These are phyloP conservation scores for Erpobdella octoculata DNA, from an alignment of 2,888 invertebrate species.

Conservation along the genomic window DNA sequence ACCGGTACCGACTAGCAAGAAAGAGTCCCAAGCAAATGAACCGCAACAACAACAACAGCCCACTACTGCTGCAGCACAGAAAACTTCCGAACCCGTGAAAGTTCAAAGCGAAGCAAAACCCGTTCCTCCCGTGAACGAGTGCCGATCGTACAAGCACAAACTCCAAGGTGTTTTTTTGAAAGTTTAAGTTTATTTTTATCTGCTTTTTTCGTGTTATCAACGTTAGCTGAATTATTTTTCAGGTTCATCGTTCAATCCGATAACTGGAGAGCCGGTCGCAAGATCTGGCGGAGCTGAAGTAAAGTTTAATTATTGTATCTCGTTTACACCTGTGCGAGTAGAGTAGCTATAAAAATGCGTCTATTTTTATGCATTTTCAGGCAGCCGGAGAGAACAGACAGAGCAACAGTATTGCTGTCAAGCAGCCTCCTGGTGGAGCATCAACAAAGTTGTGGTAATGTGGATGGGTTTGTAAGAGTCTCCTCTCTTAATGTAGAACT, in stretches of 20 bases:
- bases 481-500: too few relatives aligned
- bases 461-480: too few relatives aligned
- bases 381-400: neutral
- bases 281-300: conserved; percentile 5
- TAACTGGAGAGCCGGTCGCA: conserved; percentile 26
- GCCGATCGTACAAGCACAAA: conserved; percentile 1
- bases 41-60: neutral
- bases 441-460: conserved; percentile 27
- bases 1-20: neutral
- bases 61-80: neutral
- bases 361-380: neutral
- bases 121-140: neutral
- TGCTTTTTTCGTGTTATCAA: neutral
- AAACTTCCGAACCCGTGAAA: neutral
- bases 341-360: too few relatives aligned
- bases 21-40: neutral
- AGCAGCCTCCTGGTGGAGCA: conserved; percentile 32
- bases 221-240: neutral
- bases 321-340: too few relatives aligned
- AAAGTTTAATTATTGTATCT: too few relatives aligned
- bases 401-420: conserved; percentile 18
- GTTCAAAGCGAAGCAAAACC: neutral
- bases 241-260: conserved; percentile 24
- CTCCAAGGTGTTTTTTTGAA: conserved; percentile 11
- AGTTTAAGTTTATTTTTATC: neutral